Percentiles rank a stretch among this genome's conserved stretches.
Conservation (phyloP, 1,140 invertebrate species). For the Tetramorium simillimum region DNA sequence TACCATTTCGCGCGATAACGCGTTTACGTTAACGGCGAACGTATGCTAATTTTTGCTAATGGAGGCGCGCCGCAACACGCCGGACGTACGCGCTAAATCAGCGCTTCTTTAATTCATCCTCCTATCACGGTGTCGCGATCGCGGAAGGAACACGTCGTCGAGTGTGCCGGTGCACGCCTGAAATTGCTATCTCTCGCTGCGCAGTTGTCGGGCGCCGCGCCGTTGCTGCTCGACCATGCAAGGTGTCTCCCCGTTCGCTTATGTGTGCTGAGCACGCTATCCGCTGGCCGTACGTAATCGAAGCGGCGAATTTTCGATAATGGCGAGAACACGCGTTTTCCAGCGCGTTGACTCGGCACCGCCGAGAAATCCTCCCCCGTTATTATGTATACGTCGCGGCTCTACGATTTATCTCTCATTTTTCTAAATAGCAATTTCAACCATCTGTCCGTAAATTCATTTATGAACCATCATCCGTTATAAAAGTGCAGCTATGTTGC, state of each 20-base stretch:
- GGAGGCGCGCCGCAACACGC: constrained; percentile 17
- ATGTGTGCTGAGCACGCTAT: constrained; percentile 39
- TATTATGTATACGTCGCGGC: background rate
- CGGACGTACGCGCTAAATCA: constrained; percentile 52
- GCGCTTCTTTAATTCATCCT: constrained; percentile 62
- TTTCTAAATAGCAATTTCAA: background rate
- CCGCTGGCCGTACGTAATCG: constrained; percentile 20
- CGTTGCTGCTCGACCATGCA: constrained; percentile 29
- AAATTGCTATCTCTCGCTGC: constrained; percentile 47
- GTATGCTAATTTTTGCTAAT: constrained; percentile 74
- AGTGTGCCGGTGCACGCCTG: constrained; percentile 20
- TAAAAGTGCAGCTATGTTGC: background rate
- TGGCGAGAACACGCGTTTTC: constrained; percentile 19
- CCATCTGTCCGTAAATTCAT: background rate
- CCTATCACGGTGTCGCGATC: constrained; percentile 32
- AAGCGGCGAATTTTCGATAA: constrained; percentile 40
- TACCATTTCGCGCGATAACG: constrained; percentile 69
- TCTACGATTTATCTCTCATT: background rate
- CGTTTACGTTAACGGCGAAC: constrained; percentile 37
- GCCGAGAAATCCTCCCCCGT: background rate
- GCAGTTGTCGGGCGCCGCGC: constrained; percentile 9
- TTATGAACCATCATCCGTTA: background rate
- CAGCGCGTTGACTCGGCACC: background rate
- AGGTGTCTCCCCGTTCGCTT: constrained; percentile 20
- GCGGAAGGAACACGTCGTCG: constrained; percentile 46